These are phyloP conservation scores for Pasiphila rectangulata DNA, from an alignment of 2,888 invertebrate genomes.

Conservation along the genomic window DNA sequence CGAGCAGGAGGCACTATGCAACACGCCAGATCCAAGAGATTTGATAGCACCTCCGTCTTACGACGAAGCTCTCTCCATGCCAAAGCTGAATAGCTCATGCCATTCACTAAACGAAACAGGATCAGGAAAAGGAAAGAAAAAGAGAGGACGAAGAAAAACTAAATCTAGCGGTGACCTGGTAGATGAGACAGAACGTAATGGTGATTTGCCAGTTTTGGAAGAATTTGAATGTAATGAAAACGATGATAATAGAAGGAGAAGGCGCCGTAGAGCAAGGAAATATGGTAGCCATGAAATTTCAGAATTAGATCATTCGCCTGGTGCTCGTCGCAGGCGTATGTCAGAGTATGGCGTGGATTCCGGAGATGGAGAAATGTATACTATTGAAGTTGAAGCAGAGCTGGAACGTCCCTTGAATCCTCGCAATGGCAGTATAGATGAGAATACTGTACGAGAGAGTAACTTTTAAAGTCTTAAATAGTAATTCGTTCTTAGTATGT, in stretches of 20 bases:
- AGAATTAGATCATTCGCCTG: conserved; percentile 69
- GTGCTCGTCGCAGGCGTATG: conserved; percentile 64
- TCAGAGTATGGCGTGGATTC: conserved; percentile 55
- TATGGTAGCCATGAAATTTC: conserved; percentile 74
- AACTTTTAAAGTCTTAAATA: conserved; percentile 46
- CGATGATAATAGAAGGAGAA: conserved; percentile 47
- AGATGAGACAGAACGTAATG: conserved; percentile 71
- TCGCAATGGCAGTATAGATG: conserved; percentile 55
- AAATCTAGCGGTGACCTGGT: conserved; percentile 76
- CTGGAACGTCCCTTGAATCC: conserved; percentile 54
- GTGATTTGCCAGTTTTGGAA: conserved; percentile 55
- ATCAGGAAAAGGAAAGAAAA: conserved; percentile 62
- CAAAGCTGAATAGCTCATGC: conserved; percentile 83
- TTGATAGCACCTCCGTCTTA: conserved; percentile 86
- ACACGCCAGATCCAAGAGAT: conserved; percentile 86
- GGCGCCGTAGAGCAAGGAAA: conserved; percentile 50
- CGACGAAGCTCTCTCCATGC: conserved; percentile 88
- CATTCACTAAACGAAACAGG: conserved; percentile 77
- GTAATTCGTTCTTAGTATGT: background rate
- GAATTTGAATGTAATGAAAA: conserved; percentile 57
- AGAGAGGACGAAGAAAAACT: conserved; percentile 71
- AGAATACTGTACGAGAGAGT: conserved; percentile 72
- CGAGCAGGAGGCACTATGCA: conserved; percentile 78
- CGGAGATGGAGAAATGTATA: conserved; percentile 46
- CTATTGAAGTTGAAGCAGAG: conserved; percentile 62